Evolutionary conservation across 2,888 invertebrate species (phyloP), one percentile per base, ranked within the genome.

Genomic region (Rotaria sp.): DNA sequence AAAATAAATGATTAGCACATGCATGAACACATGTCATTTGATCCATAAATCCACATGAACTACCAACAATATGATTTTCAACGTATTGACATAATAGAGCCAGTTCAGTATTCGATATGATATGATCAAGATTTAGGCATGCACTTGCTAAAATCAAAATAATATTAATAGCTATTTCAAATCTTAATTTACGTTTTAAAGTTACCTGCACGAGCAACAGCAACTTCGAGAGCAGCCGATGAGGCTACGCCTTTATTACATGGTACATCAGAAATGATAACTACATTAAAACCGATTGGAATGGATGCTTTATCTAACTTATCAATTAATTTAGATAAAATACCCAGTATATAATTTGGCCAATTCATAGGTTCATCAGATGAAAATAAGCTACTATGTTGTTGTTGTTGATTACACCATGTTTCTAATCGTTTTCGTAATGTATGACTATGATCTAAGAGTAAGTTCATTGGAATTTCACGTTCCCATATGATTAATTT

Each of bases 1-100:
- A 80, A 26, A 80, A 80, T 26, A 80, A 45, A 26, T 80, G 21
- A 80, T 80, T 11, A 26, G 38, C 24, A 26, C 7, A 26, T 26
- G 45, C 75, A 80, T 80, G 45, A 18, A 30, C 75, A 45, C 75
- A 45, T 41, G 75, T 26, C 75, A 80, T 80, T 80, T 80, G 75
- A 80, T 80, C 75, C 75, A 80, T 80, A 80, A 80, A 80, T 11
- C 75, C 75, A 45, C 75, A 80, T 26, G 41, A 21, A 45, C 75
- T 80, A 45, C 75, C 45, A 11, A 80, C 75, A 80, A 45, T 11
- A 80, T 80, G 75, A 80, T 80, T 80, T 45, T 80, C 75, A 24
- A 80, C 75, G 26, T 45, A 45, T 45, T 80, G 75, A 45, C 75
- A 80, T 26, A 80, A n/a, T 45, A 80, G 26, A 80, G 75, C 75